Percentiles rank a stretch among this genome's conserved stretches.
Evolutionary conservation across 2,797 vertebrate genomes (phyloP).

Genomic region (Oceanodroma leucorhoa): DNA sequence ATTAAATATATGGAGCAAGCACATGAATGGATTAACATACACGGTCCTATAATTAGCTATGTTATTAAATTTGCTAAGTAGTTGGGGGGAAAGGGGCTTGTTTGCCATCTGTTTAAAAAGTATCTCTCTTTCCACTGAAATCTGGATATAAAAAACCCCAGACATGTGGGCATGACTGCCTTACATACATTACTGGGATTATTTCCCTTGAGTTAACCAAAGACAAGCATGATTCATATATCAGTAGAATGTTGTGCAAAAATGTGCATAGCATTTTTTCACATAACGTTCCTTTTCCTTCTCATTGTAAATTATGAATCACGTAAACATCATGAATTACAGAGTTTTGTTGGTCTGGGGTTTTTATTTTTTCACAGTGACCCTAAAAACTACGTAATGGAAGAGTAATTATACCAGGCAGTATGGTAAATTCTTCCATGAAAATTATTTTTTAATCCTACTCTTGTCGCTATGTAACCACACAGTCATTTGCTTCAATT

Average conservation of each 20-base stretch:
- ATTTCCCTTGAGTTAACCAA: conserved; percentile 58
- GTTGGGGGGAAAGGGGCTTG: conserved; percentile 32
- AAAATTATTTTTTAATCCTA: background rate
- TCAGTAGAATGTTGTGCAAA: conserved; percentile 52
- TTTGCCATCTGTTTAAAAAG: conserved; percentile 65
- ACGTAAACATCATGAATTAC: conserved; percentile 18
- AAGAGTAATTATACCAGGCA: background rate
- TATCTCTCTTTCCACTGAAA: conserved; percentile 54
- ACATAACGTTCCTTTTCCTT: conserved; percentile 30
- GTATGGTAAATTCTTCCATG: background rate
- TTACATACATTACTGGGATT: conserved; percentile 57
- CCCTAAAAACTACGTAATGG: background rate
- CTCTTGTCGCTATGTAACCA: background rate
- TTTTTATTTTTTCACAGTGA: conserved; percentile 14
- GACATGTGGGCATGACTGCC: conserved; percentile 54
- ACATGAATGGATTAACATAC: conserved; percentile 41
- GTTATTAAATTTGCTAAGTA: conserved; percentile 65
- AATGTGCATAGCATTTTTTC: conserved; percentile 50
- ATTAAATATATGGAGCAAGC: conserved; percentile 34
- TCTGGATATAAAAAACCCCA: conserved; percentile 56
- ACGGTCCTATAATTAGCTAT: conserved; percentile 34
- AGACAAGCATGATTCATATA: conserved; percentile 58
- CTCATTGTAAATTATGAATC: conserved; percentile 49
- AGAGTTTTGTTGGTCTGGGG: background rate
- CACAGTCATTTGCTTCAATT: background rate